A percentile compares a stretch with the other conserved stretches of the same genome.
These are phyloP conservation scores for Pammene aurita DNA, from an alignment of 2,888 invertebrate species.

Conservation along the genomic window DNA sequence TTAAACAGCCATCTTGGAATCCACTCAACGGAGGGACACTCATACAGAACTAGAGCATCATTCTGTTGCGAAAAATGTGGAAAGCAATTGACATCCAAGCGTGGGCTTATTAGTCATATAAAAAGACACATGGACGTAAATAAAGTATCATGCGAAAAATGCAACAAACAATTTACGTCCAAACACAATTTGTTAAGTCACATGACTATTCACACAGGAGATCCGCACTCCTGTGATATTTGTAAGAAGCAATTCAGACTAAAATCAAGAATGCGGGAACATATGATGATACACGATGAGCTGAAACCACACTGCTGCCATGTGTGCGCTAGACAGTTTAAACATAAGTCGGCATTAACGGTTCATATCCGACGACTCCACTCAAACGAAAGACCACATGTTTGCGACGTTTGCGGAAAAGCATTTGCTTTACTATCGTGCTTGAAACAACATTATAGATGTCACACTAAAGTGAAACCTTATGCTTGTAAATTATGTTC, in stretches of 20 bases:
- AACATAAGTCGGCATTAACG: no score
- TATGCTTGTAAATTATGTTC: no score
- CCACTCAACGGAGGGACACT: no score
- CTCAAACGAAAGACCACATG: no score
- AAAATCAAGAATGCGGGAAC: background rate
- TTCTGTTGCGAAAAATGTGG: no score
- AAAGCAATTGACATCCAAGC: no score
- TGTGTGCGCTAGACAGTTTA: no score
- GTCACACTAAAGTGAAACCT: background rate
- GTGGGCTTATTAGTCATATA: no score
- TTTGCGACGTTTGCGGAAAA: background rate
- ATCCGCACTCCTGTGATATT: background rate
- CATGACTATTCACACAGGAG: background rate
- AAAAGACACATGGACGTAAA: no score
- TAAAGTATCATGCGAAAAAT: background rate
- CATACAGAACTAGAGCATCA: no score
- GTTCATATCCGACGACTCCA: no score
- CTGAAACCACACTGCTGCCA: background rate
- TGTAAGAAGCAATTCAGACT: background rate
- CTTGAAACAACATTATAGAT: background rate
- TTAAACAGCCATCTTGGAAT: no score
- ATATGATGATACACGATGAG: background rate
- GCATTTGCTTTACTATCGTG: background rate
- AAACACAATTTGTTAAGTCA: background rate
- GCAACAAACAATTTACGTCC: background rate